Evolutionary conservation across 2,113 vertebrate genomes (phyloP).

Genomic region (Himantopus leucocephalus): DNA sequence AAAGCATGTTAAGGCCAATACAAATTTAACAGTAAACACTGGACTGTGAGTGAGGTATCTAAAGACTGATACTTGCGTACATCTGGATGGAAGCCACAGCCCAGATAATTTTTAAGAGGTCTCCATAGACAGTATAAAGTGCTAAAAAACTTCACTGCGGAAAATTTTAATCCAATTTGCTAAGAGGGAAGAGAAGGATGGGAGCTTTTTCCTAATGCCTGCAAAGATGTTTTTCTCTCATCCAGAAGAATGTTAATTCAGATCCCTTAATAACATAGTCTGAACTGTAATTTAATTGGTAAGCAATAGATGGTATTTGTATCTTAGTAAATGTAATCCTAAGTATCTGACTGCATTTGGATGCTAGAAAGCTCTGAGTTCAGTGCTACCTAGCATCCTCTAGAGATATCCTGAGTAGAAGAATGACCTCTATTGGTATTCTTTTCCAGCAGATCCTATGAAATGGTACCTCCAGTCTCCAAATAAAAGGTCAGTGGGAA

Average conservation of each 20-base stretch:
- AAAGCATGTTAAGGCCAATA: background rate
- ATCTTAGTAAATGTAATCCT: background rate
- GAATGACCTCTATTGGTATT: background rate
- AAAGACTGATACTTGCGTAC: background rate
- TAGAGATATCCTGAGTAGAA: background rate
- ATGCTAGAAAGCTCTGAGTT: background rate
- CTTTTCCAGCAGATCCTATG: background rate
- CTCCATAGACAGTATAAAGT: background rate
- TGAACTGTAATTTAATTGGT: background rate
- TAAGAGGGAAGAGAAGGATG: background rate
- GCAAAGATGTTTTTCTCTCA: background rate
- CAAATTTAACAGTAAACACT: background rate
- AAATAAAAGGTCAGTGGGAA: background rate
- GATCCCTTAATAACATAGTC: background rate
- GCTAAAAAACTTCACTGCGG: background rate
- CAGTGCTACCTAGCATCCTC: background rate
- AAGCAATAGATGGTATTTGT: conserved; percentile 5
- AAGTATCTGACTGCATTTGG: background rate
- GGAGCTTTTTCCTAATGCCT: background rate
- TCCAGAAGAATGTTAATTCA: conserved; percentile 7
- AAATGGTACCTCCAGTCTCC: background rate
- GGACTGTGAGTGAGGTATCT: background rate
- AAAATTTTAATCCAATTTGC: conserved; percentile 13
- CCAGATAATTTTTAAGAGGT: background rate
- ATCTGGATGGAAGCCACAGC: background rate